phyloP scores from a whole-genome alignment of 2,888 invertebrate genomes.

The Coronaproctus castanopsis region DNA sequence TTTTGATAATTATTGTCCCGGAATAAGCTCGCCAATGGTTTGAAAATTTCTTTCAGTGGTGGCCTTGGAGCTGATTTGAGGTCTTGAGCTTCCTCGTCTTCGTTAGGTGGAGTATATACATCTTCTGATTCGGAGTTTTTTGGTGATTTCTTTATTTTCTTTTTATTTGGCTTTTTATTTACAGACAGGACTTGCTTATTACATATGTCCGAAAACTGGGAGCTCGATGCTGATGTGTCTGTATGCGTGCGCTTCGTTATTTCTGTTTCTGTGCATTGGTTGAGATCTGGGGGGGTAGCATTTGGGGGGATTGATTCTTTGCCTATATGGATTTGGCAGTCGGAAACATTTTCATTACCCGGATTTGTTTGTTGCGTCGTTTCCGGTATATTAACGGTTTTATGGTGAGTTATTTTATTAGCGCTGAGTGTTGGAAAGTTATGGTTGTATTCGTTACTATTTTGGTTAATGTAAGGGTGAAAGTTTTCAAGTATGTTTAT shows the following conservation, averaged over 20 bases:
- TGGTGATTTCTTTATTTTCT: not conserved
- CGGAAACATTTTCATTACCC: not conserved
- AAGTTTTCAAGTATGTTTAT: not conserved
- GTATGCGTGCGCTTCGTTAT: not conserved
- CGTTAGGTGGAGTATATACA: no score
- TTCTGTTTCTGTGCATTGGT: not conserved
- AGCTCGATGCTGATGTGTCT: not conserved
- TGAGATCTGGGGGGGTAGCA: not conserved
- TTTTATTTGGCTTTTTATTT: not conserved
- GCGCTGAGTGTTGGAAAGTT: not conserved
- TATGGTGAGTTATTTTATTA: not conserved
- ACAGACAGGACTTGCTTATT: not conserved
- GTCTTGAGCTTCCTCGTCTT: not conserved
- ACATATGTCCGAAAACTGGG: not conserved
- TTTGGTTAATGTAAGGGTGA: not conserved
- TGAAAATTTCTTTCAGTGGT: not conserved
- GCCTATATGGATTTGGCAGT: not conserved
- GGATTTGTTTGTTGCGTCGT: not conserved
- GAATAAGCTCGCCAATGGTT: not conserved
- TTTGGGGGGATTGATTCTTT: not conserved
- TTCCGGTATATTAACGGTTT: not conserved
- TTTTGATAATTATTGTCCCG: not conserved
- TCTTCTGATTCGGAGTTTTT: not conserved
- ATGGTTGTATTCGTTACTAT: not conserved
- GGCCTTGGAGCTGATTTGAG: not conserved